These are phyloP conservation scores for Bolinopsis microptera DNA, from an alignment of 37 sponge, comb jelly and placozoan genomes.

Conservation along the genomic window DNA sequence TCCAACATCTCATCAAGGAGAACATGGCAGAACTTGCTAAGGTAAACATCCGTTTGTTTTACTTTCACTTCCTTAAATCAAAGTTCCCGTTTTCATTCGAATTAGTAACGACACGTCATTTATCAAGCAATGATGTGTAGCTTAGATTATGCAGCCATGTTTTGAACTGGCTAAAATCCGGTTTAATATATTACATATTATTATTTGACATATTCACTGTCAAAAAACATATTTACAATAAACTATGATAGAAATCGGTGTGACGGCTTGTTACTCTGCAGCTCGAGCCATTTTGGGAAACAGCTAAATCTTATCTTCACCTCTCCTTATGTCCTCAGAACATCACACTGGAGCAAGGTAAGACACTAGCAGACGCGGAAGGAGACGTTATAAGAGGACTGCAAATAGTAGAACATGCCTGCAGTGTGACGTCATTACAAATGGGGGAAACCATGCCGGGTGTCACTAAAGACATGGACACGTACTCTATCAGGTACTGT, in stretches of 20 bases:
- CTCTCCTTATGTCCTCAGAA: too few relatives aligned
- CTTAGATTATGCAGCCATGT: too few relatives aligned
- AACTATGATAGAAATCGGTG: too few relatives aligned
- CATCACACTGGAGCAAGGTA: constrained; percentile 95
- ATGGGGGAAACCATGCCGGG: constrained; percentile 91
- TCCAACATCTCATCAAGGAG: constrained; percentile 83
- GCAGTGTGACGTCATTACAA: constrained; percentile 86
- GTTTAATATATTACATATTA: too few relatives aligned
- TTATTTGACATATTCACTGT: too few relatives aligned
- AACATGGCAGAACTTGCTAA: constrained; percentile 73
- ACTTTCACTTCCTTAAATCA: background rate
- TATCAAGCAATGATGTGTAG: too few relatives aligned
- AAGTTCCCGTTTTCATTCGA: background rate
- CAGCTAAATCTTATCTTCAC: too few relatives aligned
- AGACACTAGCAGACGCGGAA: constrained; percentile 95
- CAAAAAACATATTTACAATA: too few relatives aligned
- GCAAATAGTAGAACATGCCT: constrained; percentile 97
- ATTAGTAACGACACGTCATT: too few relatives aligned
- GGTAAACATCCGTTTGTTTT: constrained; percentile 45
- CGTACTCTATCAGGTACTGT: constrained; percentile 72
- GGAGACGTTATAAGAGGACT: constrained; percentile 94
- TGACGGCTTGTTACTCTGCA: too few relatives aligned
- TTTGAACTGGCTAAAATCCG: too few relatives aligned
- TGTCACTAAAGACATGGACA: constrained; percentile 94
- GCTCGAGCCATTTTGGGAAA: too few relatives aligned